A percentile compares a stretch with the other conserved stretches of the same genome.
Conservation (phyloP, 2,888 invertebrate genomes). For the Chloroclystis v-ata region DNA sequence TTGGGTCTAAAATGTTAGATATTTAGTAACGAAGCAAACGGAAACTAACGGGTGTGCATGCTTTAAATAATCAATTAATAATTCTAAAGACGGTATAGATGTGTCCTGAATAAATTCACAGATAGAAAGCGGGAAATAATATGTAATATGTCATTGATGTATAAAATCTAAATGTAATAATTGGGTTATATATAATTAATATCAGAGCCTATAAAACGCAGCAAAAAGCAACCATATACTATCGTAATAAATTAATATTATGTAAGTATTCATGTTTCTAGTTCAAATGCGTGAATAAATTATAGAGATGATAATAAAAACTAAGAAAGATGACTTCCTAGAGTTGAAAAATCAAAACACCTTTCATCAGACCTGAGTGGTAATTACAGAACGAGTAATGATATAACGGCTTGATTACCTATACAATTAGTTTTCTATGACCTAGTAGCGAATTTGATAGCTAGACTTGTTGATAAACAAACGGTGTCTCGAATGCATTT, state of each 20-base stretch:
- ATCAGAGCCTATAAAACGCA: too few species aligned
- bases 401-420: constrained; percentile 7
- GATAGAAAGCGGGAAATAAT: constrained; percentile 34
- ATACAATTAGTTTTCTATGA: constrained; percentile 1
- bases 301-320: not conserved
- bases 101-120: constrained; percentile 36
- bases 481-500: not conserved
- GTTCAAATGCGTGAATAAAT: not conserved
- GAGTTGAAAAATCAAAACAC: constrained; percentile 4
- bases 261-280: not conserved
- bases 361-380: not conserved
- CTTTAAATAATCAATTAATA: constrained; percentile 21
- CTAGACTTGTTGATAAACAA: not conserved
- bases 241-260: not conserved
- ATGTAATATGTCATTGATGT: not conserved
- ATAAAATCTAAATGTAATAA: too few species aligned
- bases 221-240: too few species aligned
- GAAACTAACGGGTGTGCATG: too few species aligned
- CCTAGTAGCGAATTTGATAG: not conserved
- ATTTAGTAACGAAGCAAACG: too few species aligned
- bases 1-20: too few species aligned
- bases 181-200: too few species aligned
- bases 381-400: constrained; percentile 3
- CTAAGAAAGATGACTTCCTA: constrained; percentile 12
- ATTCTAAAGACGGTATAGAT: constrained; percentile 29